These are phyloP conservation scores for Odontomachus brunneus DNA, from an alignment of 1,140 invertebrate genomes.

Conservation along the genomic window DNA sequence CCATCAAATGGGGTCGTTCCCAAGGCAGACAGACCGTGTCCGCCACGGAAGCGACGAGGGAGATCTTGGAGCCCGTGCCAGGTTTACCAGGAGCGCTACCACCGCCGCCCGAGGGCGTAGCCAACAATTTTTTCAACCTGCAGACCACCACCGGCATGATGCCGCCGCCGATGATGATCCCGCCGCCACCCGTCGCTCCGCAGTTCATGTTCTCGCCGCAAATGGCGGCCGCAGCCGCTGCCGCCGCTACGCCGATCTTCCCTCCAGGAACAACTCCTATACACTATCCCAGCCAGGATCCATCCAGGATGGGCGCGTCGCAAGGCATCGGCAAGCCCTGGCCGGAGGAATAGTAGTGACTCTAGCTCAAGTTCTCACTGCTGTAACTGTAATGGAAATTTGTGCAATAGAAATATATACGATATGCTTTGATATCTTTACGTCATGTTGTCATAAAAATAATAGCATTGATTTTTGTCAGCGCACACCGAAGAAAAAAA, in stretches of 20 bases:
- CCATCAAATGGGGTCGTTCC: conserved; percentile 98
- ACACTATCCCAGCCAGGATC: conserved; percentile 98
- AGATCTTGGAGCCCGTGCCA: conserved; percentile 93
- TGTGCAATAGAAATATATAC: not conserved
- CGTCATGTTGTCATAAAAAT: not conserved
- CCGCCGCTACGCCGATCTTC: conserved; percentile 83
- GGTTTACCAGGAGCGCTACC: conserved; percentile 93
- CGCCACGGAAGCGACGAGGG: conserved; percentile 83
- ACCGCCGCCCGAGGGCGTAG: conserved; percentile 89
- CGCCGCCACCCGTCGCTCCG: conserved; percentile 84
- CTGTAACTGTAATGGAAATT: conserved; percentile 36
- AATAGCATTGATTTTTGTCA: not conserved
- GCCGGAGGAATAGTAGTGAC: conserved; percentile 81
- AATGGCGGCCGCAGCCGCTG: conserved; percentile 79
- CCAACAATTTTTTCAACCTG: conserved; percentile 88
- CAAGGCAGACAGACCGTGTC: conserved; percentile 89
- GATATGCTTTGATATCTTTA: not conserved
- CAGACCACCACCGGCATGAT: conserved; percentile 86
- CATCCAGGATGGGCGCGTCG: conserved; percentile 93
- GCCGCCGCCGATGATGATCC: conserved; percentile 86
- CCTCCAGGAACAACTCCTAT: conserved; percentile 87
- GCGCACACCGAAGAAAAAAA: too few relatives aligned
- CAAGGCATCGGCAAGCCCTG: conserved; percentile 85
- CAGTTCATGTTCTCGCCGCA: conserved; percentile 86
- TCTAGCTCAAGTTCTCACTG: conserved; percentile 1